Percentiles rank a stretch among this genome's conserved stretches.
These are phyloP conservation scores for Cyprinodon variegatus DNA, from an alignment of 2,113 vertebrate species.

Conservation along the genomic window DNA sequence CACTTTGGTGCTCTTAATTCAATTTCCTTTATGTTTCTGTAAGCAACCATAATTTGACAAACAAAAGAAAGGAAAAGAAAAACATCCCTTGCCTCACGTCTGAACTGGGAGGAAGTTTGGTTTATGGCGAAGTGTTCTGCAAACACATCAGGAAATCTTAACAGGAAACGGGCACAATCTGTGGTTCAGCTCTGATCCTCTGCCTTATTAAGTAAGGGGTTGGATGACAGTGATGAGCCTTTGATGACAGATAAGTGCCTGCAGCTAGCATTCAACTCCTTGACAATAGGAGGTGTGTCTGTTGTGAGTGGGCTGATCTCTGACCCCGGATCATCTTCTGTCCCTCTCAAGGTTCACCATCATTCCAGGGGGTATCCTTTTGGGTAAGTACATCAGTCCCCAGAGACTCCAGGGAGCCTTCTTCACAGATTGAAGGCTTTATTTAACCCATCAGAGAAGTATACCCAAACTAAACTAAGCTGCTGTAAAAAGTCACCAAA, in stretches of 20 bases:
- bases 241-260: constrained; percentile 73
- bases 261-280: constrained; percentile 58
- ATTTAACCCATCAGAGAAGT: constrained; percentile 9
- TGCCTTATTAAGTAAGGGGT: constrained; percentile 49
- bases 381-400: constrained; percentile 34
- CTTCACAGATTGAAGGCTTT: constrained; percentile 7
- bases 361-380: constrained; percentile 42
- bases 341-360: constrained; percentile 33
- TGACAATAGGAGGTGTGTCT: constrained; percentile 53
- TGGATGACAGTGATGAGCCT: constrained; percentile 70
- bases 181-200: constrained; percentile 44
- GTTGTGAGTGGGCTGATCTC: constrained; percentile 49
- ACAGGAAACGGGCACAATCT: constrained; percentile 4
- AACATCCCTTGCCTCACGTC: not conserved
- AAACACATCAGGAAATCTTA: not conserved
- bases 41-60: not conserved
- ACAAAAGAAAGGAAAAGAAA: not conserved
- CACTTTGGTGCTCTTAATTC: not conserved
- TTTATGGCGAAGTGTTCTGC: constrained; percentile 2
- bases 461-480: not conserved
- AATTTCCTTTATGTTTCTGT: not conserved
- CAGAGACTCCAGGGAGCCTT: constrained; percentile 5
- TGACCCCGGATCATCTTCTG: constrained; percentile 67
- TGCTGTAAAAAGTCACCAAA: not conserved
- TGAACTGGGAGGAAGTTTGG: not conserved